A percentile compares a stretch with the other conserved stretches of the same genome.
Evolutionary conservation across 2,888 invertebrate species (phyloP).

Genomic region (Cordilura impudica): DNA sequence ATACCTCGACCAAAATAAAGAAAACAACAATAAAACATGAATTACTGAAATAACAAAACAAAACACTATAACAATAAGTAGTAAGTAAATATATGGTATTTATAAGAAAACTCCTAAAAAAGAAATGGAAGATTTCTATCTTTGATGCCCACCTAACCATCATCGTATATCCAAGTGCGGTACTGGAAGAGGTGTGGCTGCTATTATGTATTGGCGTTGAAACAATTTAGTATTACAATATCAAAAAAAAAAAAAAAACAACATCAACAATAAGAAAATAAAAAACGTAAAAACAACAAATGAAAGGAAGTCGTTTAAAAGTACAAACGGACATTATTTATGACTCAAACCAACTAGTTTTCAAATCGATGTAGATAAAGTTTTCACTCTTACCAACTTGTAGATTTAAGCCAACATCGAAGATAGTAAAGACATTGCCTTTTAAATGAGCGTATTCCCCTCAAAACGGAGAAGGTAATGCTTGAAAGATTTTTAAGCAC

Average conservation of each 20-base stretch:
- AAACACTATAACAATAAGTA: conserved; percentile 53
- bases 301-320: conserved; percentile 77
- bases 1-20: background rate
- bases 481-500: background rate
- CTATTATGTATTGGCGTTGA: conserved; percentile 76
- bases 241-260: conserved; percentile 22
- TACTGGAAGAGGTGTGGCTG: conserved; percentile 66
- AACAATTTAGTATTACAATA: conserved; percentile 72
- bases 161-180: conserved; percentile 61
- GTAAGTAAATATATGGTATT: conserved; percentile 42
- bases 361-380: conserved; percentile 40
- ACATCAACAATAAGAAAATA: conserved; percentile 41
- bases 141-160: conserved; percentile 68
- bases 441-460: conserved; percentile 46
- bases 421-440: conserved; percentile 11
- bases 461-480: background rate
- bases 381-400: conserved; percentile 46
- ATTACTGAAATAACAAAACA: conserved; percentile 63
- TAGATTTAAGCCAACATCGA: conserved; percentile 49
- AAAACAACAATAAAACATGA: conserved; percentile 12
- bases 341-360: conserved; percentile 72
- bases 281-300: conserved; percentile 68
- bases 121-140: conserved; percentile 76
- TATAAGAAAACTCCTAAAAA: conserved; percentile 46
- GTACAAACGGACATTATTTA: conserved; percentile 77